Evolutionary conservation across 2,888 invertebrate species (phyloP), one percentile per base, ranked within the genome.

Genomic region (Leptinotarsa juncta): DNA sequence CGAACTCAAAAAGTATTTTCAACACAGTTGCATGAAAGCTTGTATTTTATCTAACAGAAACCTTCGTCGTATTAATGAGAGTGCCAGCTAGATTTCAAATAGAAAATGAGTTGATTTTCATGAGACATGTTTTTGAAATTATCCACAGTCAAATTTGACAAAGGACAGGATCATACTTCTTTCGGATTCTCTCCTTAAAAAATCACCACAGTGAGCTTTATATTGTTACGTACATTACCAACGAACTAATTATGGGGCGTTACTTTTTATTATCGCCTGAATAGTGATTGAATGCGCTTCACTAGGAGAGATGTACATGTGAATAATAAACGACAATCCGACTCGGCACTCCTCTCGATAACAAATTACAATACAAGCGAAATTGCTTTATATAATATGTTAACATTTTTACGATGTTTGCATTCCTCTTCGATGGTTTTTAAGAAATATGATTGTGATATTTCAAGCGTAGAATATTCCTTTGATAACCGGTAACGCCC

Each of bases 401-500:
- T 57, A 48, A 65, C 67, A 73, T 68, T 73, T 76, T 71, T 67
- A 76, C 62, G 69, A 71, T 73, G 71, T 71, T 71, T 74, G 65
- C 71, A 70, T 74, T 72, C 72, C 72, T 49, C 48, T 65, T 70
- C 65, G 67, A 74, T 72, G 70, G 48, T 67, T 72, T 77, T 69
- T 72, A 53, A 65, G 50, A 68, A 67, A 67, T 55, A 71, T 65
- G 71, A 71, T 74, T 71, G 72, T 72, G 71, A 75, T 77, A 73
- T 71, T 75, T 71, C 50, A 73, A 73, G 77, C 77, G 73, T 75
- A 67, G 71, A 72, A 67, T 74, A 77, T 73, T 48, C 68, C 42
- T 78, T 72, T 80, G 81, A 83, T 83, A 83, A 82, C 80, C 4
- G 81, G 78, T 81, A 79, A 80, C 82, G 79, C 83, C 82, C 81